phyloP scores from a whole-genome alignment of 1,140 invertebrate genomes.

The Dryas iulia region DNA sequence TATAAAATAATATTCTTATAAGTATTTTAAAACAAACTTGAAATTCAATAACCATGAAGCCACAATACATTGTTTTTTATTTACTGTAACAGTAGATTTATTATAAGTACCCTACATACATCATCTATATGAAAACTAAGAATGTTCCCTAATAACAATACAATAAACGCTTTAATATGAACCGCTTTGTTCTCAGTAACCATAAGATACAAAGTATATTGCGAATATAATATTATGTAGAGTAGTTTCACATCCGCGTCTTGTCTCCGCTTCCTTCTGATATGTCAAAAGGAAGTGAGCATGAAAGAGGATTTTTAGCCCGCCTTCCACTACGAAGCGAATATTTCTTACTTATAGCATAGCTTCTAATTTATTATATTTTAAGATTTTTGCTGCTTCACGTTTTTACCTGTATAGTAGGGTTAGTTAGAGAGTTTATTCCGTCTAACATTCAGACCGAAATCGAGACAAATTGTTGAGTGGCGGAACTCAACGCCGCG shows the following conservation, averaged over 20 bases:
- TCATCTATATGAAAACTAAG: neutral
- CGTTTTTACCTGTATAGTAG: too few relatives aligned
- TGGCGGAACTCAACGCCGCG: too few relatives aligned
- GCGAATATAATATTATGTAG: constrained; percentile 7
- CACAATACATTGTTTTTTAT: too few relatives aligned
- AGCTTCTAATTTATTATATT: neutral
- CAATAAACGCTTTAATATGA: neutral
- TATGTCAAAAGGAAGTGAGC: constrained; percentile 18
- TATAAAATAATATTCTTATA: too few relatives aligned
- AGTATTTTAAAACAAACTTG: too few relatives aligned
- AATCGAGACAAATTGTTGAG: too few relatives aligned
- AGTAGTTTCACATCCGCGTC: constrained; percentile 24
- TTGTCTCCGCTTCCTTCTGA: constrained; percentile 34
- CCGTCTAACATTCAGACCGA: too few relatives aligned
- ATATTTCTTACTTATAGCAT: neutral
- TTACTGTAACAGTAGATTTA: too few relatives aligned
- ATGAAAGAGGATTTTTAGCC: constrained; percentile 8
- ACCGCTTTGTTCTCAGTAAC: neutral
- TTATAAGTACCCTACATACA: neutral
- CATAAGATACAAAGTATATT: neutral
- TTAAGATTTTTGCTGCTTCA: neutral
- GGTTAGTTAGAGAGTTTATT: too few relatives aligned
- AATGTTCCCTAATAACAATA: neutral
- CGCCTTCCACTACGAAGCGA: neutral
- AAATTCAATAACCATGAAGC: too few relatives aligned